Percentiles rank a stretch among this genome's conserved stretches.
phyloP scores from a whole-genome alignment of 2,113 vertebrate genomes.

The Tenebrosternarchus preto region DNA sequence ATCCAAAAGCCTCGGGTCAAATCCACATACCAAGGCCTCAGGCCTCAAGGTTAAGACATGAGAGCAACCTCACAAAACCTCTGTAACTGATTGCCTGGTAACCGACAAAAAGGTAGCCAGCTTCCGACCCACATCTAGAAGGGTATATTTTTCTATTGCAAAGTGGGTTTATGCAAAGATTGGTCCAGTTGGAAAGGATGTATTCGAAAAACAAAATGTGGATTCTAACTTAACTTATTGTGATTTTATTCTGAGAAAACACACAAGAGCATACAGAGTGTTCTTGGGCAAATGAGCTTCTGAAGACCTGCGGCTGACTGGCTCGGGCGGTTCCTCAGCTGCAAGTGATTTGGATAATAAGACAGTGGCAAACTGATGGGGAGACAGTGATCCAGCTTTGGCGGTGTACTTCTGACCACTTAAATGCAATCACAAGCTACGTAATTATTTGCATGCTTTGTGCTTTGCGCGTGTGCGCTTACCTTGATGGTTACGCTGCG shows the following conservation, averaged over 20 bases:
- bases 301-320: not conserved
- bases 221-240: not conserved
- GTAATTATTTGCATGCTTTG: slow-evolving; percentile 1
- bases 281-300: not conserved
- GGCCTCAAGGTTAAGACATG: not conserved
- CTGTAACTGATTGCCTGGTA: no score
- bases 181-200: not conserved
- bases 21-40: not conserved
- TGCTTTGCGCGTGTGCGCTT: slow-evolving; percentile 40
- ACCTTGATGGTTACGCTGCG: slow-evolving; percentile 96
- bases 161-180: not conserved
- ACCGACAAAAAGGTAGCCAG: not conserved
- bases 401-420: not conserved
- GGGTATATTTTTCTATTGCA: not conserved
- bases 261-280: not conserved
- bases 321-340: not conserved
- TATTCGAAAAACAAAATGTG: not conserved
- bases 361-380: not conserved
- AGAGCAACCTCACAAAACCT: not conserved
- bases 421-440: not conserved
- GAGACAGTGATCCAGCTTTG: not conserved
- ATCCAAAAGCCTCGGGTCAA: slow-evolving; percentile 12
- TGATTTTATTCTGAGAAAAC: not conserved
- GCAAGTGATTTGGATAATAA: slow-evolving; percentile 10
- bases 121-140: no score